phyloP scores from a whole-genome alignment of 2,888 invertebrate species.

The Drosophila picticornis region DNA sequence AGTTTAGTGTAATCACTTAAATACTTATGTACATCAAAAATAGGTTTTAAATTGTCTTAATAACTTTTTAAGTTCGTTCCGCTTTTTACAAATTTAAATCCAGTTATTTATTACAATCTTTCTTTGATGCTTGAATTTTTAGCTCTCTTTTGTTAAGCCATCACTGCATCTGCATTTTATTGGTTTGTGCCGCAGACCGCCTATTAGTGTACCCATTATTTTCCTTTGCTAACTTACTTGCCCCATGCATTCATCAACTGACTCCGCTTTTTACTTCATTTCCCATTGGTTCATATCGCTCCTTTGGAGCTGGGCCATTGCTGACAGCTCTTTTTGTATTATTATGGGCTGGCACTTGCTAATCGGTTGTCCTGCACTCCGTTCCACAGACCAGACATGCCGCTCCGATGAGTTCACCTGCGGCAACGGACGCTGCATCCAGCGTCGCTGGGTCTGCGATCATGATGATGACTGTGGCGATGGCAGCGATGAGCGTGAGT shows the following conservation, averaged over 20 bases:
- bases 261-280: constrained; percentile 53
- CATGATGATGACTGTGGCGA: constrained; percentile 95
- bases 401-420: constrained; percentile 97
- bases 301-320: constrained; percentile 10
- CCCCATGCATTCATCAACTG: constrained; percentile 41
- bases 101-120: background rate
- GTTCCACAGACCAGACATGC: constrained; percentile 93
- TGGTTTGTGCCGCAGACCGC: background rate
- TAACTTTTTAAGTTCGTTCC: background rate
- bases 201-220: constrained; percentile 1
- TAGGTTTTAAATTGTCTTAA: background rate
- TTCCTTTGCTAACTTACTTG: constrained; percentile 34
- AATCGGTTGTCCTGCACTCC: constrained; percentile 48
- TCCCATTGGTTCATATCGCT: constrained; percentile 28
- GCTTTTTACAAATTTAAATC: background rate
- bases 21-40: background rate
- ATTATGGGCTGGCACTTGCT: constrained; percentile 6
- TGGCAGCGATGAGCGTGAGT: constrained; percentile 92
- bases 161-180: constrained; percentile 22
- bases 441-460: constrained; percentile 94
- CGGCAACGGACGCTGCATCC: constrained; percentile 94
- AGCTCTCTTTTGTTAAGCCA: background rate
- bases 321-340: background rate
- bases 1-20: background rate
- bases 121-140: background rate